These are phyloP conservation scores for Acanthopleura granulata DNA, from an alignment of 2,888 invertebrate species.

Conservation along the genomic window DNA sequence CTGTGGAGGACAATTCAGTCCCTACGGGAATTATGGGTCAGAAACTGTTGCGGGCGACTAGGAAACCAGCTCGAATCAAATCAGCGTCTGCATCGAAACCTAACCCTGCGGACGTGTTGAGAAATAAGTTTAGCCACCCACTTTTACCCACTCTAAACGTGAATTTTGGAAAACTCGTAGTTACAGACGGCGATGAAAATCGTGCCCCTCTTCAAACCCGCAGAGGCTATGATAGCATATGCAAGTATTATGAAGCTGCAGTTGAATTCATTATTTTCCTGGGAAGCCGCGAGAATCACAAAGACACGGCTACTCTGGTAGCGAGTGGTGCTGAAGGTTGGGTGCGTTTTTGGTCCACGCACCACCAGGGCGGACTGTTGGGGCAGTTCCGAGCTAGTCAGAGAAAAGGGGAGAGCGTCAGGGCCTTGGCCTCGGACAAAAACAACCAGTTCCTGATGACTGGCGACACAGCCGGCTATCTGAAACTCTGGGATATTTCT, in stretches of 20 bases:
- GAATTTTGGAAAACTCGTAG: neutral
- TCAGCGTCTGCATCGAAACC: neutral
- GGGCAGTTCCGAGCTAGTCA: conserved; percentile 81
- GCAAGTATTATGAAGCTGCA: conserved; percentile 50
- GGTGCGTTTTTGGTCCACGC: conserved; percentile 85
- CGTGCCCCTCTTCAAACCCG: conserved; percentile 15
- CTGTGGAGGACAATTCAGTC: neutral
- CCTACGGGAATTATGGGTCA: neutral
- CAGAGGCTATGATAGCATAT: conserved; percentile 44
- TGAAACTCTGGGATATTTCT: conserved; percentile 83
- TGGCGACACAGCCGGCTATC: conserved; percentile 78
- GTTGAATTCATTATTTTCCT: conserved; percentile 76
- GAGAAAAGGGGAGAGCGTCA: conserved; percentile 73
- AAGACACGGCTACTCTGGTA: conserved; percentile 77
- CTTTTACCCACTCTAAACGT: neutral
- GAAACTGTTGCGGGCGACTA: neutral
- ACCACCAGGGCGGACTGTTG: conserved; percentile 80
- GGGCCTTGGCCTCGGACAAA: conserved; percentile 80
- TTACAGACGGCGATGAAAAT: conserved; percentile 5
- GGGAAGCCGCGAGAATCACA: conserved; percentile 74
- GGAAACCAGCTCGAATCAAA: neutral
- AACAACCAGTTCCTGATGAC: conserved; percentile 78
- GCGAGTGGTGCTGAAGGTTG: conserved; percentile 82
- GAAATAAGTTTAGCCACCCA: neutral
- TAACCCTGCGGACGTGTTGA: neutral